These are phyloP conservation scores for Oasisia sp. DNA, from an alignment of 2,888 invertebrate species.

Conservation along the genomic window DNA sequence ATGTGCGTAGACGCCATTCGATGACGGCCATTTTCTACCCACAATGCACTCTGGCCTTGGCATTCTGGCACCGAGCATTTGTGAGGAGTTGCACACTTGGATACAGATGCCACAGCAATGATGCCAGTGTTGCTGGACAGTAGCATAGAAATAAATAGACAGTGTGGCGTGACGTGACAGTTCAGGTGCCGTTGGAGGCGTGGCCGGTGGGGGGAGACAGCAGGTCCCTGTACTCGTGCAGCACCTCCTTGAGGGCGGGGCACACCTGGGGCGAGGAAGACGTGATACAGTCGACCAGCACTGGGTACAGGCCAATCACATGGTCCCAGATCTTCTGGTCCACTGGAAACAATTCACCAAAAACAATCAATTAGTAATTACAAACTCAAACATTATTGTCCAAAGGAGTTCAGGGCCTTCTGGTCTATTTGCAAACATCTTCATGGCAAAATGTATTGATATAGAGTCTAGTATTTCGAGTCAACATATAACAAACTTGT, in stretches of 20 bases:
- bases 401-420: too few relatives aligned
- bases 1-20: not conserved
- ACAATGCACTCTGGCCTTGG: not conserved
- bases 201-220: conserved; percentile 48
- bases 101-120: not conserved
- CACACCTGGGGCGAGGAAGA: conserved; percentile 84
- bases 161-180: not conserved
- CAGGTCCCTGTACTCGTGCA: conserved; percentile 79
- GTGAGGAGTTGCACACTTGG: not conserved
- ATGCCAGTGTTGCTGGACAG: too few relatives aligned
- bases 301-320: conserved; percentile 89
- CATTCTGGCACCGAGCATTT: not conserved
- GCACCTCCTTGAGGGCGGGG: conserved; percentile 82
- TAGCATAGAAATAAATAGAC: not conserved
- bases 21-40: not conserved
- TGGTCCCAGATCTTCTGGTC: conserved; percentile 93
- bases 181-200: not conserved
- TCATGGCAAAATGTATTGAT: too few relatives aligned
- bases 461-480: too few relatives aligned
- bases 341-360: conserved; percentile 70
- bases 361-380: too few relatives aligned
- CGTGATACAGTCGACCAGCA: conserved; percentile 84
- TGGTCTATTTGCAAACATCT: too few relatives aligned
- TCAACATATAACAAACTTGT: not conserved
- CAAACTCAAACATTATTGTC: too few relatives aligned